Evolutionary conservation across 2,797 vertebrate species (phyloP), one percentile per base, ranked within the genome.

Genomic region (Microctenopoma stevenorrisi): DNA sequence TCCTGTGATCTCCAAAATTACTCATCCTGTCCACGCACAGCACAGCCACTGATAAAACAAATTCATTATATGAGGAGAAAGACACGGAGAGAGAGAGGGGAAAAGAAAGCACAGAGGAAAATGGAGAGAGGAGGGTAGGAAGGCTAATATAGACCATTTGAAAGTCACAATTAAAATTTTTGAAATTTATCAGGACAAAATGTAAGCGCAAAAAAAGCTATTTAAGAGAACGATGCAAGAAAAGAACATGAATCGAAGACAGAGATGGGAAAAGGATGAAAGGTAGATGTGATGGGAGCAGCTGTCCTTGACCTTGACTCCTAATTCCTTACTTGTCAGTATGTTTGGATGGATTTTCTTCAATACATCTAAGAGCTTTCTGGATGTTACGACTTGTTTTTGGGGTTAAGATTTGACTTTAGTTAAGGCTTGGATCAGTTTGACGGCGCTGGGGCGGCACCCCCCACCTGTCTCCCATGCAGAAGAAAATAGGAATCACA

Each of bases 1-100:
- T 86, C 79, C 89, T 89, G 86, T 91, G 90, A 91, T 88, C 88
- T 89, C 63, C 54, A 64, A 81, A 88, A 91, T 89, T 84, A 91
- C 75, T 88, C 78, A 88, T 85, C 74, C 86, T 59, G 82, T 85
- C 84, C 87, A 88, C 74, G 86, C 84, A 80, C 70, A 46, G 76
- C 77, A 26, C 57, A 51, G 74, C 57, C 58, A 59, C 85, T 89
- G 86, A 90, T 90, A 84, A 90, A 88, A 89, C 55, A 12, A 87
- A 70, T 74, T 86, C 85, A 87, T 90, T 84, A 88, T 76, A 69
- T 25, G 66, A 30, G 60, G 65, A 76, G 78, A 89, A 84, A 83
- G 86, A 76, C 51, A 67, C 44, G 63, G 55, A 72, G 64, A 50
- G 33, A 68, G 76, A 65, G 57, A 64, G 18, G 18, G 18, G 18